Evolutionary conservation across 1,140 invertebrate genomes (phyloP).

Genomic region (Sminthurides bifidus): DNA sequence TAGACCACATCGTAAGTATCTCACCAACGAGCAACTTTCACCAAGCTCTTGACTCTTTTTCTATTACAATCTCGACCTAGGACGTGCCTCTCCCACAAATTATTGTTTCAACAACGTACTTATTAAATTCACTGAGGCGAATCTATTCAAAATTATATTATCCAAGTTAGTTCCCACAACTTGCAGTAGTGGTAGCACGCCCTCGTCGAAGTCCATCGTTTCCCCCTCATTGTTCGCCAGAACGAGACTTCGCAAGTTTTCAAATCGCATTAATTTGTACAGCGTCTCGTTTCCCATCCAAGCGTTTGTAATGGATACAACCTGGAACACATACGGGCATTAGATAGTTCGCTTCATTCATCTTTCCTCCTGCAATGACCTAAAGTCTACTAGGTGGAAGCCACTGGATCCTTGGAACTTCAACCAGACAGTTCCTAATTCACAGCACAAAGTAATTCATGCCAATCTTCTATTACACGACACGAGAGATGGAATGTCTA

Average conservation of each 20-base stretch:
- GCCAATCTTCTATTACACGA: too few relatives aligned
- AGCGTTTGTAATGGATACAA: constrained; percentile 32
- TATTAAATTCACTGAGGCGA: constrained; percentile 30
- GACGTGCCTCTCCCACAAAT: background rate
- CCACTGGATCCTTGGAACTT: too few relatives aligned
- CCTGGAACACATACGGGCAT: too few relatives aligned
- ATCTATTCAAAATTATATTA: constrained; percentile 36
- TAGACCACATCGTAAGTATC: background rate
- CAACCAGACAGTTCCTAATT: too few relatives aligned
- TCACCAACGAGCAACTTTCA: background rate
- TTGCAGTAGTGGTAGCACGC: constrained; percentile 36
- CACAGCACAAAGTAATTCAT: too few relatives aligned
- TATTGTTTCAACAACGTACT: constrained; percentile 14
- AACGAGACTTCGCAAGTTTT: constrained; percentile 32
- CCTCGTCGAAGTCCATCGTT: constrained; percentile 36
- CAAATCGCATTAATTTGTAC: constrained; percentile 36
- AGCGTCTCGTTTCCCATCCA: constrained; percentile 34
- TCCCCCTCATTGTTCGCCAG: constrained; percentile 34
- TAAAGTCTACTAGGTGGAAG: too few relatives aligned
- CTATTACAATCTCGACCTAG: background rate
- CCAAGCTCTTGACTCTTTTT: background rate
- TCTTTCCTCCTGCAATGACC: too few relatives aligned
- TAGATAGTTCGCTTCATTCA: too few relatives aligned
- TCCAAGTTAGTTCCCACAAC: constrained; percentile 33
- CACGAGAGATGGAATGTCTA: too few relatives aligned